Evolutionary conservation across 2,113 vertebrate species (phyloP).

Genomic region (Sylvicapra grimmia): DNA sequence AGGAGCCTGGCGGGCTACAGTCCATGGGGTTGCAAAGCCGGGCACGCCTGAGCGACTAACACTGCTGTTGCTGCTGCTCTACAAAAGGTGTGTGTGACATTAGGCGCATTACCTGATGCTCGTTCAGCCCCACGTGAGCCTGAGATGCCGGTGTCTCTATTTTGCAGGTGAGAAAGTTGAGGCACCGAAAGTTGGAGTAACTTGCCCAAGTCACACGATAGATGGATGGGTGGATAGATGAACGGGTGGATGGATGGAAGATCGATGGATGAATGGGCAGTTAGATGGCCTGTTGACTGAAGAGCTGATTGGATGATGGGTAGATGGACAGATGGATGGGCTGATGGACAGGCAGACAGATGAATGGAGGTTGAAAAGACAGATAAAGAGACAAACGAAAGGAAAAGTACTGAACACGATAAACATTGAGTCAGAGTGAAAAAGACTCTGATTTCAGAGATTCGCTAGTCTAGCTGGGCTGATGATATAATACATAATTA

Average conservation of each 20-base stretch:
- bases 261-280: neutral
- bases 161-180: neutral
- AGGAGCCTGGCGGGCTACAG: neutral
- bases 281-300: neutral
- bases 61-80: neutral
- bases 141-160: neutral
- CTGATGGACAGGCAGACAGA: neutral
- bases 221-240: neutral
- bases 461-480: neutral
- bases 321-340: neutral
- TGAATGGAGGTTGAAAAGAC: neutral
- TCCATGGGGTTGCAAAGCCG: accelerated
- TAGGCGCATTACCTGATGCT: neutral
- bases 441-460: neutral
- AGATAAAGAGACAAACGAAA: neutral
- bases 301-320: neutral
- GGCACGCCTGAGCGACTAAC: neutral
- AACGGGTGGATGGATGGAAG: neutral
- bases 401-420: neutral
- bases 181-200: neutral
- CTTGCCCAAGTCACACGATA: neutral
- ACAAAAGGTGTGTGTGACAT: neutral
- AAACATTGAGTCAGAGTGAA: neutral
- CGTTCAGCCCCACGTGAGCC: neutral
- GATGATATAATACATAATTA: neutral